phyloP scores from a whole-genome alignment of 2,888 invertebrate species.

The Caenorhabditis plicata region DNA sequence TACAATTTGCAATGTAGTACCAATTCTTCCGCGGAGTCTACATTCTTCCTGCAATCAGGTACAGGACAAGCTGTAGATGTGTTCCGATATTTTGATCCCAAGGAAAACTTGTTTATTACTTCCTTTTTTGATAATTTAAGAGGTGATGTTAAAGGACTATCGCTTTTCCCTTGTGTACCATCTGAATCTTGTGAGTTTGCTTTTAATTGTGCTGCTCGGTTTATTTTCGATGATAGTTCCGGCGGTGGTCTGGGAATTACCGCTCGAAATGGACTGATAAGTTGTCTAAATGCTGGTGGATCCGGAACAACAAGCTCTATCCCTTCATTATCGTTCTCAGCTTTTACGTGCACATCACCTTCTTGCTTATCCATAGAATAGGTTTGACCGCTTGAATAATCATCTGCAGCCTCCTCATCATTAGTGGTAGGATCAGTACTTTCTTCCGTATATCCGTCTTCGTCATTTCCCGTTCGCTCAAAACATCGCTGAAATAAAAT shows the following conservation, averaged over 20 bases:
- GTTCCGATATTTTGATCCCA: slow-evolving; percentile 5
- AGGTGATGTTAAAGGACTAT: background rate
- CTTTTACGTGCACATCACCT: background rate
- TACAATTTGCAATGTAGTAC: slow-evolving; percentile 10
- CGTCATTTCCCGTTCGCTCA: background rate
- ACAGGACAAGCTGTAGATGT: slow-evolving; percentile 12
- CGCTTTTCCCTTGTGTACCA: background rate
- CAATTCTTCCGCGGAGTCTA: slow-evolving; percentile 10
- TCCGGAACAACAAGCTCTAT: too few relatives aligned
- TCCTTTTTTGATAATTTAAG: background rate
- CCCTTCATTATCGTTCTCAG: too few relatives aligned
- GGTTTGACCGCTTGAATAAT: too few relatives aligned
- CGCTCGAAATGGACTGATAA: too few relatives aligned
- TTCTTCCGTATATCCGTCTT: slow-evolving; percentile 1
- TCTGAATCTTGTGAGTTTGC: background rate
- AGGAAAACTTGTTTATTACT: background rate
- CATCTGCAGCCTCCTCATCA: too few relatives aligned
- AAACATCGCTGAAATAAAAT: slow-evolving; percentile 5
- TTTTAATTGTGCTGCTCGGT: background rate
- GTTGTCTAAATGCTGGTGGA: too few relatives aligned
- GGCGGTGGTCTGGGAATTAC: too few relatives aligned
- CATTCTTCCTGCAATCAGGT: slow-evolving; percentile 2
- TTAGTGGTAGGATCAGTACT: too few relatives aligned
- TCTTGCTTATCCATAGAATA: too few relatives aligned
- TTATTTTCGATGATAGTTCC: too few relatives aligned